phyloP scores from a whole-genome alignment of 2,797 vertebrate species.

The Adelosebastes latens region DNA sequence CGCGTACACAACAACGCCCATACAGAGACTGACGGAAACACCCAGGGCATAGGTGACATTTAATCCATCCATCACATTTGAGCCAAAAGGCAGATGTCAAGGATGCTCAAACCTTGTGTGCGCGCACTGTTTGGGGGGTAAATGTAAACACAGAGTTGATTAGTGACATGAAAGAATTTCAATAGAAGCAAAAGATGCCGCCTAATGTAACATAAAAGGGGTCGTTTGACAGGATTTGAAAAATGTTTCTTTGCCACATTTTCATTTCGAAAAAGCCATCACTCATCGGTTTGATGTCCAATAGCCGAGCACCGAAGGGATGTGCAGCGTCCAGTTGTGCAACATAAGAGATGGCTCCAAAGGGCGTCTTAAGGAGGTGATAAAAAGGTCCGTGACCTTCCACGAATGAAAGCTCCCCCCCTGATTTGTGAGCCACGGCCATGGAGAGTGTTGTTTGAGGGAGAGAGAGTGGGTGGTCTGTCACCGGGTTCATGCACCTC shows the following conservation, averaged over 20 bases:
- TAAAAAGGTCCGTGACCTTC: slow-evolving; percentile 82
- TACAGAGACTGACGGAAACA: slow-evolving; percentile 47
- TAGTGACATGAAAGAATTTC: slow-evolving; percentile 16
- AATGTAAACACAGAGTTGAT: slow-evolving; percentile 34
- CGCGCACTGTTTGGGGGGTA: slow-evolving; percentile 13
- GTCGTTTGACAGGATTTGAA: neutral
- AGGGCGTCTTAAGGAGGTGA: slow-evolving; percentile 77
- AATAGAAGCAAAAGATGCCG: neutral
- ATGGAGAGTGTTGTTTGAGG: slow-evolving; percentile 63
- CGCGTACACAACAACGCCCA: slow-evolving; percentile 25
- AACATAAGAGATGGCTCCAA: slow-evolving; percentile 68
- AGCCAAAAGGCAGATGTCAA: slow-evolving; percentile 61
- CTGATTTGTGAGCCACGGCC: slow-evolving; percentile 74
- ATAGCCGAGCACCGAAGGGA: slow-evolving; percentile 21
- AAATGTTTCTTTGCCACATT: neutral
- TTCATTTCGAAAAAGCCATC: neutral
- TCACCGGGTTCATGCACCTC: slow-evolving; percentile 69
- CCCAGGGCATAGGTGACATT: slow-evolving; percentile 66
- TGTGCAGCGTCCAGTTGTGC: slow-evolving; percentile 54
- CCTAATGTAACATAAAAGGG: neutral
- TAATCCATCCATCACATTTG: slow-evolving; percentile 64
- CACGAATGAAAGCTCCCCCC: slow-evolving; percentile 73
- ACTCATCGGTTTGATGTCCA: slow-evolving; percentile 10
- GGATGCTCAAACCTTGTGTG: slow-evolving; percentile 45
- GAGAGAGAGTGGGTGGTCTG: slow-evolving; percentile 81